Evolutionary conservation across 1,140 invertebrate genomes (phyloP).

Genomic region (Drosophila takahashii): DNA sequence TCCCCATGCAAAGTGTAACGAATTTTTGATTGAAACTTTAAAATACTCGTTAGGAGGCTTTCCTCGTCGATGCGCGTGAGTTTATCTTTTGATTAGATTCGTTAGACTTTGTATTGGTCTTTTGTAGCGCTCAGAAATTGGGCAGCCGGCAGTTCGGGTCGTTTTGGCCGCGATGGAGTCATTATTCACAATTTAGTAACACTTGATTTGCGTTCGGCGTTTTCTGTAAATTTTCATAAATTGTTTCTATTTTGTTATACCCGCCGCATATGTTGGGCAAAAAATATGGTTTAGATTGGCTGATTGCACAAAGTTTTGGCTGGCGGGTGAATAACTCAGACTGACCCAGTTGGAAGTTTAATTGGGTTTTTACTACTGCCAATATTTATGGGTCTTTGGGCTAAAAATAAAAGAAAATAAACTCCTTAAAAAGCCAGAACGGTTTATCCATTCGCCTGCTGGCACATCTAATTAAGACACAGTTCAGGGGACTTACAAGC

Average conservation of each 20-base stretch:
- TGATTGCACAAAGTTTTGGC: conserved; percentile 45
- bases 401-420: background rate
- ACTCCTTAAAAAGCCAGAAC: background rate
- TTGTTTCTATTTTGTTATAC: conserved; percentile 56
- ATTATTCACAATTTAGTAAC: conserved; percentile 83
- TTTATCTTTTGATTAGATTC: conserved; percentile 84
- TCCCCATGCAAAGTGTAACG: conserved; percentile 70
- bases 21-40: conserved; percentile 82
- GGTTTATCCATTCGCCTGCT: conserved; percentile 20
- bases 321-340: conserved; percentile 16
- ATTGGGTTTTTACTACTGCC: conserved; percentile 5
- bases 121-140: conserved; percentile 68
- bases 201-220: conserved; percentile 80
- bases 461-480: conserved; percentile 77
- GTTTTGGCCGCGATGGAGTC: conserved; percentile 61
- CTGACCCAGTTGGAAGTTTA: conserved; percentile 37
- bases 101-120: conserved; percentile 78
- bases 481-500: conserved; percentile 23
- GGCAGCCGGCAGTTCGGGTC: conserved; percentile 29
- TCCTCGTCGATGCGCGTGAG: conserved; percentile 69
- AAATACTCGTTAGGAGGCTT: conserved; percentile 81
- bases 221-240: conserved; percentile 77
- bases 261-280: conserved; percentile 8
- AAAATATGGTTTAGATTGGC: conserved; percentile 33
- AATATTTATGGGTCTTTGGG: background rate